Evolutionary conservation across 2,888 invertebrate genomes (phyloP).

Genomic region (Nemurella pictetii): DNA sequence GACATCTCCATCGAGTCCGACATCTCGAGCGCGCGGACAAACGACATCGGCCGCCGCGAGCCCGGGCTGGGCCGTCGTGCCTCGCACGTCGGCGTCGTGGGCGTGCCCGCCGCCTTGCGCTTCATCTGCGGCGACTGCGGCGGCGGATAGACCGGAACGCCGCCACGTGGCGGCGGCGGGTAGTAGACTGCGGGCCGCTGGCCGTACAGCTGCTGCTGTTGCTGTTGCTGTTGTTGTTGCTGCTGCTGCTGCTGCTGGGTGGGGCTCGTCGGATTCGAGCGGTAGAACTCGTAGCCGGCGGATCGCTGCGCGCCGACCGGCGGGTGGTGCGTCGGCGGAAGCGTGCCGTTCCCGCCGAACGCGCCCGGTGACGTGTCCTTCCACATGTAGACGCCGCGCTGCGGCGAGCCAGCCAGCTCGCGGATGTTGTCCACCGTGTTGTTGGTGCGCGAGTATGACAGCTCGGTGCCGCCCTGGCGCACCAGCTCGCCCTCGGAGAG

Average conservation of each 20-base stretch:
- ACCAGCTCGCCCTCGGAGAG: conserved; percentile 82
- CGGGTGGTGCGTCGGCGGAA: conserved; percentile 44
- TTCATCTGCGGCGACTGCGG: conserved; percentile 61
- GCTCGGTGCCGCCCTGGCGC: conserved; percentile 59
- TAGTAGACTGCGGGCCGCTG: conserved; percentile 55
- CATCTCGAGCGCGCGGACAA: conserved; percentile 87
- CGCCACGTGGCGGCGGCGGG: conserved; percentile 65
- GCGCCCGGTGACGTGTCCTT: conserved; percentile 74
- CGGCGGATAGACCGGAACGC: conserved; percentile 70
- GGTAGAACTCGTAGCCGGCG: conserved; percentile 57
- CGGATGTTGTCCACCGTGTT: conserved; percentile 85
- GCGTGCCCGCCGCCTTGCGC: conserved; percentile 52
- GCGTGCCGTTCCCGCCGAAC: conserved; percentile 48
- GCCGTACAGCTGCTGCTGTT: conserved; percentile 53
- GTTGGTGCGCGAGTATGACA: conserved; percentile 67
- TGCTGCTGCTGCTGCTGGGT: conserved; percentile 62
- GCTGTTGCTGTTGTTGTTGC: too few relatives aligned
- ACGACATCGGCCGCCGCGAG: conserved; percentile 77
- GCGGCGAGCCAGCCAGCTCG: conserved; percentile 85
- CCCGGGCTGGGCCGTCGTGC: conserved; percentile 45
- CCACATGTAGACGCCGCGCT: conserved; percentile 79
- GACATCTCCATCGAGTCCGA: conserved; percentile 85
- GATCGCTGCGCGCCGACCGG: conserved; percentile 41
- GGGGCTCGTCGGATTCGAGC: conserved; percentile 76
- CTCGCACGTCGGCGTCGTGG: conserved; percentile 53